Percentiles rank a stretch among this genome's conserved stretches.
phyloP scores from a whole-genome alignment of 2,113 vertebrate species.

The Ctenomys sociabilis region DNA sequence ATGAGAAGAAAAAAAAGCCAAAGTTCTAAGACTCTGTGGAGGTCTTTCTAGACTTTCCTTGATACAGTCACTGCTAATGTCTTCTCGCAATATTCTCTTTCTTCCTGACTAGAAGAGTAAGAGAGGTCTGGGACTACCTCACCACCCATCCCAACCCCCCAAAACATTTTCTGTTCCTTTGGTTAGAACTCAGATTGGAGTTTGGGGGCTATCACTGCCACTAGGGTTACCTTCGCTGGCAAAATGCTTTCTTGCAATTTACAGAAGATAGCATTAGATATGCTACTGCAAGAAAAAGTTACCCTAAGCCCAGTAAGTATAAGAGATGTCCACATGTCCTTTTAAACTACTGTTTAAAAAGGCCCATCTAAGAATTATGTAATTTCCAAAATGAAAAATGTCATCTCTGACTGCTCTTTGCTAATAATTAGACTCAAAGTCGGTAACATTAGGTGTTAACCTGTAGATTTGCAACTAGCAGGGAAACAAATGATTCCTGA shows the following conservation, averaged over 20 bases:
- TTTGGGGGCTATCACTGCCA: not conserved
- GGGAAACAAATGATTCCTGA: conserved; percentile 19
- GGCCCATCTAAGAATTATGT: not conserved
- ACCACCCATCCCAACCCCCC: too few species aligned
- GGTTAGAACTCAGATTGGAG: not conserved
- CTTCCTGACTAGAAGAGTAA: not conserved
- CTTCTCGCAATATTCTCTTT: not conserved
- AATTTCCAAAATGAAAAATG: not conserved
- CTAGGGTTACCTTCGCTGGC: not conserved
- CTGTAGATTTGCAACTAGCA: not conserved
- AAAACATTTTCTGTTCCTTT: not conserved
- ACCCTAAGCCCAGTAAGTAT: not conserved
- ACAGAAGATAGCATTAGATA: not conserved
- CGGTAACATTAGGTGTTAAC: not conserved
- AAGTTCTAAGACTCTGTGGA: not conserved
- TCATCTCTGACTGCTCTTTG: not conserved
- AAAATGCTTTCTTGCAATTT: conserved; percentile 44
- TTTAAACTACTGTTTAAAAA: not conserved
- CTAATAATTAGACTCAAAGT: not conserved
- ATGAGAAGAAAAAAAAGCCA: not conserved
- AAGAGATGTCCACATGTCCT: not conserved
- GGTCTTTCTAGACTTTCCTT: not conserved
- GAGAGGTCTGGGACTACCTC: not conserved
- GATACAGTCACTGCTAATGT: not conserved
- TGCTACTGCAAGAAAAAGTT: not conserved